Conservation (phyloP, 2,797 vertebrate species). For the Lepidocolaptes lacrymiger region DNA sequence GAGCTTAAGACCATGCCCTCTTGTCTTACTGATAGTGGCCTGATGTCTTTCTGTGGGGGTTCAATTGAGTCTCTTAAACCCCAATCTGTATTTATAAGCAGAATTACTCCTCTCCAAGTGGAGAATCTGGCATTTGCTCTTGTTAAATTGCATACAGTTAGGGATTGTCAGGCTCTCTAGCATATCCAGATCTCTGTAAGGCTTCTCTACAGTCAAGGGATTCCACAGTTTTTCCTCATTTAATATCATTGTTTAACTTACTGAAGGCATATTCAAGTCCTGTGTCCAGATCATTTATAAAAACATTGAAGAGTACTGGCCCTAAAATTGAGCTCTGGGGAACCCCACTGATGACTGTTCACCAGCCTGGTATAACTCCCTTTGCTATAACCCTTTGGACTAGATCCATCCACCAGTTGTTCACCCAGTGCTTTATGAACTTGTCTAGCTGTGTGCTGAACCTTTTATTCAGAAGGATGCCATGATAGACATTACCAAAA, state of each 20-base stretch:
- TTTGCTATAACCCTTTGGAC: neutral
- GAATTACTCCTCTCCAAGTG: neutral
- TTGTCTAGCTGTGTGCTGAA: neutral
- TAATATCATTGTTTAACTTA: neutral
- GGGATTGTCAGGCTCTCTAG: neutral
- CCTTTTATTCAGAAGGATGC: neutral
- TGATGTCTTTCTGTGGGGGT: accelerated
- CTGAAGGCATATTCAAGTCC: neutral
- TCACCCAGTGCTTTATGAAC: accelerated
- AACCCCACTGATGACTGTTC: neutral
- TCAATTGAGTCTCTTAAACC: neutral
- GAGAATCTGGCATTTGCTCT: neutral
- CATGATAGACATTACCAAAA: neutral
- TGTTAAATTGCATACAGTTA: neutral
- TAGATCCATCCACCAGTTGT: neutral
- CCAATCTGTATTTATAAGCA: accelerated
- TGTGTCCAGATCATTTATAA: neutral
- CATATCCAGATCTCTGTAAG: neutral
- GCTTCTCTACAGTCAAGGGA: neutral
- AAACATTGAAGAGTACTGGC: neutral
- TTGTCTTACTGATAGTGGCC: too few species aligned
- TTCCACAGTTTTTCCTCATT: neutral
- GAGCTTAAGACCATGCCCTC: too few species aligned
- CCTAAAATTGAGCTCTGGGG: neutral
- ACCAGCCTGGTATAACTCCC: neutral